Conservation (phyloP, 2,113 vertebrate species). For the Varanus salvator region DNA sequence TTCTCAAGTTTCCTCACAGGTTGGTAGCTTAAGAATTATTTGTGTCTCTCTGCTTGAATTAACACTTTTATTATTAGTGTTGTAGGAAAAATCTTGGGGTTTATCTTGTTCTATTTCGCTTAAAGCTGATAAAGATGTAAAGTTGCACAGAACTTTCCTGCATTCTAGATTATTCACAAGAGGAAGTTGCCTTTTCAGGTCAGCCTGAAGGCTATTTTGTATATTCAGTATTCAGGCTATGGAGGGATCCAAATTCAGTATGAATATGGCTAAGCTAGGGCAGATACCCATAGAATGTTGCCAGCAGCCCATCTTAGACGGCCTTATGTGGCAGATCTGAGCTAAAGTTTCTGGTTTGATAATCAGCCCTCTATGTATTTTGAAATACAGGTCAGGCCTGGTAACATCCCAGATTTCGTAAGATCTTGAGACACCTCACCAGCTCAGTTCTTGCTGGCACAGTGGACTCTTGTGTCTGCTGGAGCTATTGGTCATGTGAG, state of each 20-base stretch:
- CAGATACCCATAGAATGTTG: background rate
- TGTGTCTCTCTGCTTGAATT: background rate
- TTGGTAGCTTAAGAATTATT: constrained; percentile 35
- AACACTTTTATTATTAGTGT: background rate
- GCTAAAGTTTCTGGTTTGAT: background rate
- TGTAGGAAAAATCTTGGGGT: background rate
- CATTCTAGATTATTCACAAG: background rate
- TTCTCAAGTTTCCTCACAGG: constrained; percentile 96
- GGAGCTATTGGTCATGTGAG: too few species aligned
- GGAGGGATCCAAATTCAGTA: background rate
- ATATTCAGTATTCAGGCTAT: background rate
- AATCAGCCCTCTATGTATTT: too few species aligned
- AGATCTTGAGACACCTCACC: background rate
- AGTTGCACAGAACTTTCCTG: background rate
- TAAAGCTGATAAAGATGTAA: background rate
- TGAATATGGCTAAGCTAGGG: background rate
- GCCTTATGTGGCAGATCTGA: background rate
- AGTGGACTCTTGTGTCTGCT: background rate
- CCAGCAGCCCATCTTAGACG: background rate
- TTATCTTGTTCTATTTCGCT: background rate
- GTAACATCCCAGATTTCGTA: background rate
- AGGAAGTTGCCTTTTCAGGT: background rate
- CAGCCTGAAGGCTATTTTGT: background rate
- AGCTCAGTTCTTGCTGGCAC: background rate
- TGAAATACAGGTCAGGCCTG: background rate